phyloP scores from a whole-genome alignment of 2,888 invertebrate species.

The Pseudoips prasinana region DNA sequence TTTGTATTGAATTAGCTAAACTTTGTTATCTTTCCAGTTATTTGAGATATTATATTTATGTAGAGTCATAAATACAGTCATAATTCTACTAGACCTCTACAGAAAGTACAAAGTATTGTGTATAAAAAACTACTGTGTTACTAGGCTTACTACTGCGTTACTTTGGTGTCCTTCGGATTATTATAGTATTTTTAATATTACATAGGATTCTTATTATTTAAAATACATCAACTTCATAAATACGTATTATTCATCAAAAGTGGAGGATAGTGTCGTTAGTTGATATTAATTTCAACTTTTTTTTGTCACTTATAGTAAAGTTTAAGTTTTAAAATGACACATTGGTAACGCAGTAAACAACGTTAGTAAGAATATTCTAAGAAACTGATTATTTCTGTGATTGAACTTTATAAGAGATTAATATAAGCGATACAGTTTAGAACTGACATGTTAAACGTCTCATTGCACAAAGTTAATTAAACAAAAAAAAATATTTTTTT shows the following conservation, averaged over 20 bases:
- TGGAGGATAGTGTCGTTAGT: too few species aligned
- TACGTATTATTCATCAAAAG: too few species aligned
- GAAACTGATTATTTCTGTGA: conserved; percentile 4
- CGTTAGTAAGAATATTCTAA: too few species aligned
- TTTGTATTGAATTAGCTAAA: conserved; percentile 2
- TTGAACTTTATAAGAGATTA: conserved; percentile 3
- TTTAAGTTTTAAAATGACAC: too few species aligned
- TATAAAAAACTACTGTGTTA: conserved; percentile 7
- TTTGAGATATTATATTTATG: neutral
- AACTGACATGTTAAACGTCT: conserved; percentile 1
- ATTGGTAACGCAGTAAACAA: too few species aligned
- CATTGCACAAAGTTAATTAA: neutral
- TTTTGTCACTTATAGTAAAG: too few species aligned
- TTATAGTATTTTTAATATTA: conserved; percentile 5
- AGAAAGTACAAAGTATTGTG: conserved; percentile 2
- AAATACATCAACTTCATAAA: neutral
- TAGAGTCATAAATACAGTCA: neutral
- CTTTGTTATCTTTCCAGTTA: too few species aligned
- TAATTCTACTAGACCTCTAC: neutral
- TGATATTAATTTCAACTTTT: too few species aligned
- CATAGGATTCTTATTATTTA: neutral
- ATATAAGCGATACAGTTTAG: conserved; percentile 6
- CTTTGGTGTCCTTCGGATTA: conserved; percentile 4
- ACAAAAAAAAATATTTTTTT: neutral
- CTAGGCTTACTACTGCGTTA: conserved; percentile 7